Evolutionary conservation across 2,888 invertebrate species (phyloP).

Genomic region (Schizotus pectinicornis): DNA sequence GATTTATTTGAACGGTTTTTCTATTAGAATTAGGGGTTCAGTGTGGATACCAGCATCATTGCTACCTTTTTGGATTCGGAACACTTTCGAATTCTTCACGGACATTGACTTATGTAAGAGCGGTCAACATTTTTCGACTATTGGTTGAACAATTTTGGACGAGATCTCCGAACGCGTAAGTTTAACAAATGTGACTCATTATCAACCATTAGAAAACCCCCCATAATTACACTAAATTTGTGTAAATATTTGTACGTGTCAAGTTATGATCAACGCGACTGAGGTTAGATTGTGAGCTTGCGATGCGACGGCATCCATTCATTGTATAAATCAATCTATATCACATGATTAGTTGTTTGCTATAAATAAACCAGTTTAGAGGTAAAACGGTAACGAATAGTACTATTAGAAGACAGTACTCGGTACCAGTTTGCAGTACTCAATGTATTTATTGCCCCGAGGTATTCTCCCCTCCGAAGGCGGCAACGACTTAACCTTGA

Average conservation of each 20-base stretch:
- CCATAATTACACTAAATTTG: constrained; percentile 46
- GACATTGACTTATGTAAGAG: constrained; percentile 38
- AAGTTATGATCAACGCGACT: constrained; percentile 38
- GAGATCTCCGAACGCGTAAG: constrained; percentile 32
- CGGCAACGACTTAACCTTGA: constrained; percentile 41
- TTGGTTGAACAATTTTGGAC: constrained; percentile 11
- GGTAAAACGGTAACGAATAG: constrained; percentile 17
- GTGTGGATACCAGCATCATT: constrained; percentile 7
- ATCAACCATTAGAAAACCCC: constrained; percentile 47
- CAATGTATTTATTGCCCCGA: constrained; percentile 10
- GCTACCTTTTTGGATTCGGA: constrained; percentile 35
- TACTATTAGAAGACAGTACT: not conserved
- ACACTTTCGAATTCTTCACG: constrained; percentile 41
- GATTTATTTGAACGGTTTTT: too few species aligned
- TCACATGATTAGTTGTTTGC: constrained; percentile 23
- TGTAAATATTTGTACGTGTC: constrained; percentile 41
- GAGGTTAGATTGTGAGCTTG: constrained; percentile 15
- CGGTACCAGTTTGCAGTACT: not conserved
- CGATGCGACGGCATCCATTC: constrained; percentile 22
- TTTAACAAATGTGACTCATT: constrained; percentile 44
- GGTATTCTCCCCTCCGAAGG: constrained; percentile 1
- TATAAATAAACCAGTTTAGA: constrained; percentile 24
- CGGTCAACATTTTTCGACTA: not conserved
- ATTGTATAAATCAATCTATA: constrained; percentile 26
- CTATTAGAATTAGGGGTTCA: not conserved